A percentile compares a stretch with the other conserved stretches of the same genome.
These are phyloP conservation scores for Bothrops alternatus DNA, from an alignment of 2,797 vertebrate genomes.

Conservation along the genomic window DNA sequence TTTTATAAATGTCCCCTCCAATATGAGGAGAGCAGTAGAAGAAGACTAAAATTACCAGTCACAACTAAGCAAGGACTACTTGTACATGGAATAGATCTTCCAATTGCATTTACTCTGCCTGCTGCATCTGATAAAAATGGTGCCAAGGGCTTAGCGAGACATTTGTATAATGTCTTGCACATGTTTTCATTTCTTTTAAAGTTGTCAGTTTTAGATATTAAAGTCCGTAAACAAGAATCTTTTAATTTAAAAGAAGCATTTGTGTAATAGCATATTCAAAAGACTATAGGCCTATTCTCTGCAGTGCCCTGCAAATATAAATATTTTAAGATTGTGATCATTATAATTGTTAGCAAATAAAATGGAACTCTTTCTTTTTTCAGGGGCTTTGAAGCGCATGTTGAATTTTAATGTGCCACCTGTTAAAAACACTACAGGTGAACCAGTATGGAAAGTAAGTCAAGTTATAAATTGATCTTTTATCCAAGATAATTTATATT, in stretches of 20 bases:
- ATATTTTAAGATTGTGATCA: not conserved
- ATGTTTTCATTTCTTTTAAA: not conserved
- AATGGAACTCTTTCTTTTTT: constrained; percentile 51
- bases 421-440: constrained; percentile 89
- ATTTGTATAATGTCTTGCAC: not conserved
- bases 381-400: constrained; percentile 95
- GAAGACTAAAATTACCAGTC: not conserved
- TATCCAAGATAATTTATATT: not conserved
- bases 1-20: not conserved
- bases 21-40: not conserved
- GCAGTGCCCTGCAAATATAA: not conserved
- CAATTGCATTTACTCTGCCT: not conserved
- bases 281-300: not conserved
- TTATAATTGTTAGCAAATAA: constrained; percentile 10
- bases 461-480: not conserved
- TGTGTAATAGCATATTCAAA: not conserved
- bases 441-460: constrained; percentile 98
- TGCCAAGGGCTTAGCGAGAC: not conserved
- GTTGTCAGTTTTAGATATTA: not conserved
- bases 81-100: not conserved
- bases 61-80: not conserved
- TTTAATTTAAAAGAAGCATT: not conserved
- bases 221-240: not conserved
- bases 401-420: constrained; percentile 94
- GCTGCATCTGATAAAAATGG: not conserved